Evolutionary conservation across 2,797 vertebrate species (phyloP).

Genomic region (Poeciliopsis gracilis): DNA sequence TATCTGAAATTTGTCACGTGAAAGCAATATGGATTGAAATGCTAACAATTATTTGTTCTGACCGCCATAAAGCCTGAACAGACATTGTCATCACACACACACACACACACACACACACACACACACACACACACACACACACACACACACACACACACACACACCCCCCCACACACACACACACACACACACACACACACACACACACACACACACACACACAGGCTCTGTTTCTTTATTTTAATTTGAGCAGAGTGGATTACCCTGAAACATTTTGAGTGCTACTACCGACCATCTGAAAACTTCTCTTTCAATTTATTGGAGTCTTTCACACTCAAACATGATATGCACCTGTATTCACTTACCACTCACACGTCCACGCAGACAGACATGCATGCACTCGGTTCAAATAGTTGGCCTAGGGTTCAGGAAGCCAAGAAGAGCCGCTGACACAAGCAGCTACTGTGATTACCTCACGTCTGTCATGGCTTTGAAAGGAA

Average conservation of each 20-base stretch:
- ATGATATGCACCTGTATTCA: slow-evolving; percentile 48
- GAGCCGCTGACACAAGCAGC: slow-evolving; percentile 63
- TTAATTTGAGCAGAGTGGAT: slow-evolving; percentile 53
- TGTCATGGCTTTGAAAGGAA: slow-evolving; percentile 60
- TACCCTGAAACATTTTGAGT: slow-evolving; percentile 40
- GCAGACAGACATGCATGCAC: slow-evolving; percentile 50
- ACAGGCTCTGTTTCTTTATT: slow-evolving; percentile 25
- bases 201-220: too few relatives aligned
- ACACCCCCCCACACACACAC: too few relatives aligned
- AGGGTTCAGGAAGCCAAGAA: slow-evolving; percentile 52
- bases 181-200: too few relatives aligned
- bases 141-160: too few relatives aligned
- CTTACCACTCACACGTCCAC: slow-evolving; percentile 43
- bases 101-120: too few relatives aligned
- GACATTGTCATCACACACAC: not conserved
- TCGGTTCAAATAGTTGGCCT: slow-evolving; percentile 71
- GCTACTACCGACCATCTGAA: slow-evolving; percentile 57
- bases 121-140: too few relatives aligned
- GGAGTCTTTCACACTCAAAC: slow-evolving; percentile 43
- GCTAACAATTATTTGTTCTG: not conserved
- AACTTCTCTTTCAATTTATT: slow-evolving; percentile 64
- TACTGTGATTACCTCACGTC: slow-evolving; percentile 72
- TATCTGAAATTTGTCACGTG: not conserved
- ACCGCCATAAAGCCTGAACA: not conserved
- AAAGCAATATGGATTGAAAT: not conserved